Base-by-base conservation (phyloP, 1,140 invertebrate genomes). In the Sitophilus oryzae region DNA sequence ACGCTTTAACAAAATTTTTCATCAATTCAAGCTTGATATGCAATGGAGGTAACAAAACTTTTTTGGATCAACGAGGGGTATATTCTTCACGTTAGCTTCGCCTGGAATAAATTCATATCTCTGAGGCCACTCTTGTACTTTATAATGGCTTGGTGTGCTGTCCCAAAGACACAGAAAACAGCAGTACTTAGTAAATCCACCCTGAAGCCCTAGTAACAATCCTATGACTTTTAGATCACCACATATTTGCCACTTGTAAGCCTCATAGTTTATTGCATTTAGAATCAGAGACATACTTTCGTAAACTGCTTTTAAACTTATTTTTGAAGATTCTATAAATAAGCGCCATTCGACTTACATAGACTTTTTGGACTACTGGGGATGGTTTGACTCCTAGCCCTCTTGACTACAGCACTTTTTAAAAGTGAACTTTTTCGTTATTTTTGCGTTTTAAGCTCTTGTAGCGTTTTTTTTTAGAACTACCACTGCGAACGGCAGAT, bases 241-340 rank as follows among this genome's bases (percentile, higher is more conserved):
- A 42, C 43, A 51, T 14, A 52, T 42, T 10, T 20, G 14, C 42
- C 43, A 54, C 6, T 45, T 35, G 35, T 45, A 44, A 22, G 49
- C 41, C 54, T 60, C 48, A 37, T 56, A 52, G 8, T 42, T 47
- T 35, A 49, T 54, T 55, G 37, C 49, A 9, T 66, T 21, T 11
- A 70, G 21, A 15, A 69, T 18, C 25, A 44, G 18, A 43, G 30
- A 21, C 40, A 69, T 46, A 14, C 56, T 68, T 16, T 53, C 35
- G 51, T 71, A 71, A 19, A 73, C 63, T n/a, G 25, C 38, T 20
- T 52, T 50, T 10, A 62, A 59, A 56, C 69, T 73, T 48, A 44
- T 58, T 56, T 67, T 70, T 19, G 64, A 64, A 52, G 56, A 63
- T 51, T 73, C 67, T 20, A 71, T 63, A 34, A 73, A 54, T 30